Percentiles rank a stretch among this genome's conserved stretches.
phyloP scores from a whole-genome alignment of 1,140 invertebrate genomes.

The Uloborus diversus region DNA sequence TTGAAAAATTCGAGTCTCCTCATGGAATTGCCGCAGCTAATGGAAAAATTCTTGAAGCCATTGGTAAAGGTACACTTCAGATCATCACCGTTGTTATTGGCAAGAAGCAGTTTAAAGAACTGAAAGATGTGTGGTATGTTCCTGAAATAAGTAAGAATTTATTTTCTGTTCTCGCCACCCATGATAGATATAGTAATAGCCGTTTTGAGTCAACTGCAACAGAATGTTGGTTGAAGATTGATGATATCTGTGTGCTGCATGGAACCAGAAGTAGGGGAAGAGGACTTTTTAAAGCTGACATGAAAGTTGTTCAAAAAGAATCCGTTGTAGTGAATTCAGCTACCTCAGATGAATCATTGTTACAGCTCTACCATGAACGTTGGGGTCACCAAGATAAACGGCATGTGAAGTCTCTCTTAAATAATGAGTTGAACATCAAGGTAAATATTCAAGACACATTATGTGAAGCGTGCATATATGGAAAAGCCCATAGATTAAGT shows the following conservation, averaged over 20 bases:
- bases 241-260: not conserved
- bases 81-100: not conserved
- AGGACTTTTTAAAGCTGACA: not conserved
- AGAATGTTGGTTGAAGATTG: not conserved
- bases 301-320: not conserved
- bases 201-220: not conserved
- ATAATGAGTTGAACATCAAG: not conserved
- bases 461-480: constrained; percentile 17
- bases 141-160: constrained; percentile 14
- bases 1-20: not conserved
- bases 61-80: constrained; percentile 11
- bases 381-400: not conserved
- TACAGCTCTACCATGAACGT: not conserved
- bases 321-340: not conserved
- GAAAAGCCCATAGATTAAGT: constrained; percentile 12
- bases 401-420: not conserved
- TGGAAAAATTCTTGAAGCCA: not conserved
- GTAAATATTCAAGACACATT: not conserved
- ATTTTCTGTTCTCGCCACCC: constrained; percentile 20
- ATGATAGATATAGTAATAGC: constrained; percentile 1
- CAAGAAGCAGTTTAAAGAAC: not conserved
- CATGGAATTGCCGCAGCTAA: not conserved
- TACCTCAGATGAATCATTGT: not conserved
- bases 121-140: constrained; percentile 12
- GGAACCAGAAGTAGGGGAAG: not conserved